Conservation (phyloP, 2,888 invertebrate genomes). For the Athripsodes cinereus region DNA sequence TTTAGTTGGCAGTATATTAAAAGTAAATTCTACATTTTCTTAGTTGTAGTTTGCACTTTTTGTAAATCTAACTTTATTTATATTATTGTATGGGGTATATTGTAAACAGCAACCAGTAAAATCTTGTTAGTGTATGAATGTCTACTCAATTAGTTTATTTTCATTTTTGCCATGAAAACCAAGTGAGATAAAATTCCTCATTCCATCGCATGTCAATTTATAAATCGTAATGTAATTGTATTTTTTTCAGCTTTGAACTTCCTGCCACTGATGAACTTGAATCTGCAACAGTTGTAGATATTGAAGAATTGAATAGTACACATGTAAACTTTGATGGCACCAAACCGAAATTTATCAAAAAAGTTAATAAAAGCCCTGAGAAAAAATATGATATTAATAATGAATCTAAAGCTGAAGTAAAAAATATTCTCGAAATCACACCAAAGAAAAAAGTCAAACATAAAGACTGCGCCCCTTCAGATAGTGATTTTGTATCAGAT, state of each 20-base stretch:
- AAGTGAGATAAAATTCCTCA: no score
- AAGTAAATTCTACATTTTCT: no score
- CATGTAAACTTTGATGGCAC: conserved; percentile 21
- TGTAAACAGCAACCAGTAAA: no score
- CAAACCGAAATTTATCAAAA: conserved; percentile 16
- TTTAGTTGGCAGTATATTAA: no score
- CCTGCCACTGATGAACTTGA: conserved; percentile 7
- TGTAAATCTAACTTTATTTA: no score
- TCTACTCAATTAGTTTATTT: no score
- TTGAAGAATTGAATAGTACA: conserved; percentile 5
- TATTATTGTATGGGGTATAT: no score
- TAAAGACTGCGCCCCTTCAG: neutral
- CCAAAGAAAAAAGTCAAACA: neutral
- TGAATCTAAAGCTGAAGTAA: neutral
- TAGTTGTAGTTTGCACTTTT: no score
- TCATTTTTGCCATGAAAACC: no score
- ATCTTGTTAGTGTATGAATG: no score
- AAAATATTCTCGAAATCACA: neutral
- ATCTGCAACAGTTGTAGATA: neutral
- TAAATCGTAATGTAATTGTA: no score
- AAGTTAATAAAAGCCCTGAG: neutral
- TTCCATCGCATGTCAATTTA: no score
- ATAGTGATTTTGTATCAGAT: conserved; percentile 17
- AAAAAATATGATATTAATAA: neutral
- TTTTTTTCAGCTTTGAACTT: conserved; percentile 8